Evolutionary conservation across 2,797 vertebrate genomes (phyloP), one percentile per base, ranked within the genome.

Genomic region (Avahi laniger): DNA sequence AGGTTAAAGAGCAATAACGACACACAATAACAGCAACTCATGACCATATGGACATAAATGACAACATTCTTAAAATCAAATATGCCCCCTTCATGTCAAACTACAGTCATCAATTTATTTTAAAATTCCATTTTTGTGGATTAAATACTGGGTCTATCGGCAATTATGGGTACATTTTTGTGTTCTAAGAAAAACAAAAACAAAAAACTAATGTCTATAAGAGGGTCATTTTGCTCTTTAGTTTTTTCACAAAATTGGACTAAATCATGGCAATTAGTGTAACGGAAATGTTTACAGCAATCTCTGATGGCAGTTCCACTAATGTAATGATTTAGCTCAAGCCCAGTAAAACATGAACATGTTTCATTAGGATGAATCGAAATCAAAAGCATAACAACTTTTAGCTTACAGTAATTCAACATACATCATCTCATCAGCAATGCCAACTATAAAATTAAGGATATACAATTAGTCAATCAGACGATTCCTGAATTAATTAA

Each of bases 391-490:
- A 98, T 95, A 96, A 85, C 94, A 97, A 97, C 93, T 98, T 95
- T 84, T 83, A 97, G 97, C 97, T 98, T 96, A 97, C 54, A 97
- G 80, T 97, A 97, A 97, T 92, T 95, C 94, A 97, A 96, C 91
- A 95, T 95, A 98, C 78, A 97, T 97, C 96, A 98, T 98, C 97
- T 98, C 97, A 97, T 97, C 97, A 98, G 93, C 80, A 97, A 95
- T 82, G 94, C 48, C 93, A 96, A 85, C 96, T 98, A 93, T 98
- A 96, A 97, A 98, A 98, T 97, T 97, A 98, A 97, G 92, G 91
- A 59, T 97, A 97, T 97, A 97, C 91, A 98, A 97, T 98, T 98
- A 98, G 98, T 98, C 97, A 98, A 97, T 98, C 96, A 98, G 97
- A 81, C 65, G 50, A 91, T 97, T 98, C 91, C 95, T 96, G 97